Conservation (phyloP, 2,797 vertebrate species). For the Alosa sapidissima region DNA sequence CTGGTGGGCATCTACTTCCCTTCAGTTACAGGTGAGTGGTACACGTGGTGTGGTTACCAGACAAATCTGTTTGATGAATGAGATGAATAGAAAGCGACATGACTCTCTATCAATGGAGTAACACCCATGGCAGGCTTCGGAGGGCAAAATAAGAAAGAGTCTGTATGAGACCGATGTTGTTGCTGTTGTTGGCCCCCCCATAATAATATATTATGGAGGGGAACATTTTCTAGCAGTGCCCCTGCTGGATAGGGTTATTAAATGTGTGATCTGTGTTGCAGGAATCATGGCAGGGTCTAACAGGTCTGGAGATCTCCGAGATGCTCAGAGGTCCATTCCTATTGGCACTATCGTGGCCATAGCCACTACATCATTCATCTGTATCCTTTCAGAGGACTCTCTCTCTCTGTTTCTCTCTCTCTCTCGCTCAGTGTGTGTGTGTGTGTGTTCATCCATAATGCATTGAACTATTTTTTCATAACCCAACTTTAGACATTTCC, state of each 20-base stretch:
- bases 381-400: constrained; percentile 78
- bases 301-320: constrained; percentile 90
- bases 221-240: background rate
- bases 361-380: constrained; percentile 90
- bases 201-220: too few relatives aligned
- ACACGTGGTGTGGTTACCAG: background rate
- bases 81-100: background rate
- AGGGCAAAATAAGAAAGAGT: background rate
- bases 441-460: background rate
- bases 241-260: background rate
- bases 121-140: background rate
- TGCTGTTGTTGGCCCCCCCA: background rate
- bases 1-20: constrained; percentile 97
- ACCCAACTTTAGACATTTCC: constrained; percentile 79
- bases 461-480: background rate
- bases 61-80: background rate
- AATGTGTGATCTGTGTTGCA: constrained; percentile 53
- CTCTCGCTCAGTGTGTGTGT: background rate
- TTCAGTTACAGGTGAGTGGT: constrained; percentile 86
- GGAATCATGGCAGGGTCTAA: constrained; percentile 98
- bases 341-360: constrained; percentile 93
- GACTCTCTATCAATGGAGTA: background rate
- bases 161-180: background rate
- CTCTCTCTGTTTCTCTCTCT: background rate
- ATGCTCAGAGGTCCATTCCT: constrained; percentile 93